These are phyloP conservation scores for Anser brachyrhynchus DNA, from an alignment of 2,113 vertebrate species.

Conservation along the genomic window DNA sequence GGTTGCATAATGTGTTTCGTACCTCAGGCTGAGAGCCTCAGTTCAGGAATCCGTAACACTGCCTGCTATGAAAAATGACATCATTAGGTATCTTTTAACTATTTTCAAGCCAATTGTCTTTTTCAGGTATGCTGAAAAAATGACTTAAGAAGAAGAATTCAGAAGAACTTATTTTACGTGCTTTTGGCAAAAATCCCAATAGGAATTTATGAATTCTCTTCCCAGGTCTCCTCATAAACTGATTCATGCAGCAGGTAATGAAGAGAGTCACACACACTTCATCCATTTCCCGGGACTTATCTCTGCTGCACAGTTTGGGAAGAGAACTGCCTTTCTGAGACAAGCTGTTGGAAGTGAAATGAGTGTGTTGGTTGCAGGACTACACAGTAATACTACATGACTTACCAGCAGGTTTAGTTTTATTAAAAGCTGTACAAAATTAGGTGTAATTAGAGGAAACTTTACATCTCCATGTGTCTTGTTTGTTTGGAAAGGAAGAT, in stretches of 20 bases:
- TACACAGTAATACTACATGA: neutral
- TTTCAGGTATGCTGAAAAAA: neutral
- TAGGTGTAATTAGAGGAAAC: neutral
- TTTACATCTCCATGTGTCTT: neutral
- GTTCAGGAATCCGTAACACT: neutral
- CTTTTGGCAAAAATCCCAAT: neutral
- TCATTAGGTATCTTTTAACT: neutral
- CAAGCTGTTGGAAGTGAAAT: neutral
- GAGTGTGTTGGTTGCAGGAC: neutral
- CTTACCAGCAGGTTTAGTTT: neutral
- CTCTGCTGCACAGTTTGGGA: neutral
- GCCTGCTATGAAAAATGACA: neutral
- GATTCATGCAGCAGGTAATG: neutral
- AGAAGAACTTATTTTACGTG: neutral
- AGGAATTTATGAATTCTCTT: neutral
- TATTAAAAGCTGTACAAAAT: neutral
- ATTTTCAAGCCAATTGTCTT: neutral
- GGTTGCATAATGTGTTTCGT: neutral
- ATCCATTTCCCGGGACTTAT: neutral
- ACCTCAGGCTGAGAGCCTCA: neutral
- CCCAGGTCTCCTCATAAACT: neutral
- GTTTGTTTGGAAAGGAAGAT: neutral
- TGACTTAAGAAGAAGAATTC: neutral
- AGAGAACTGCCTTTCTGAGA: neutral
- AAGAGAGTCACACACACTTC: neutral